phyloP scores from a whole-genome alignment of 2,888 invertebrate genomes.

The Microchrysa polita region DNA sequence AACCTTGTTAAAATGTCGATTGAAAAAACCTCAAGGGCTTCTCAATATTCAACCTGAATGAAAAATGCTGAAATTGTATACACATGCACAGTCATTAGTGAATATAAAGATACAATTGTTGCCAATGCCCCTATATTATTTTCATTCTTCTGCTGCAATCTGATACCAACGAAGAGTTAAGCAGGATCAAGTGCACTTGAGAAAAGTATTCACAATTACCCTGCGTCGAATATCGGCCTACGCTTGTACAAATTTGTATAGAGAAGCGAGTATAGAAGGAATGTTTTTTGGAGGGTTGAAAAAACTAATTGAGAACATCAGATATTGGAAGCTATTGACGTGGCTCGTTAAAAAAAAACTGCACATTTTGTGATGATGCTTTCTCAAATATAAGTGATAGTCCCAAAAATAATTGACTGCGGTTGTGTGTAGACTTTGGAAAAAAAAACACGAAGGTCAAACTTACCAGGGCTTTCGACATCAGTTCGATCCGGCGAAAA shows the following conservation, averaged over 20 bases:
- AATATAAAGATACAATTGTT: slow-evolving; percentile 29
- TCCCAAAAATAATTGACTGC: too few species aligned
- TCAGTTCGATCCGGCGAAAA: slow-evolving; percentile 64
- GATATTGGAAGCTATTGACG: too few species aligned
- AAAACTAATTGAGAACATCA: too few species aligned
- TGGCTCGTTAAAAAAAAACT: too few species aligned
- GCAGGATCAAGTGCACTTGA: slow-evolving; percentile 47
- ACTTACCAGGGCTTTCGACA: slow-evolving; percentile 65
- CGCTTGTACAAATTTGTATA: neutral
- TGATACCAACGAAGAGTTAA: slow-evolving; percentile 20
- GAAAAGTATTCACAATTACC: slow-evolving; percentile 47
- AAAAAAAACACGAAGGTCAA: too few species aligned
- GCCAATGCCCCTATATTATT: neutral
- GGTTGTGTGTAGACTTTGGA: too few species aligned
- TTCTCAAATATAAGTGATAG: too few species aligned
- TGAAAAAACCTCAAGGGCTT: slow-evolving; percentile 8
- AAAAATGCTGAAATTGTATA: slow-evolving; percentile 13
- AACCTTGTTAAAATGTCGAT: slow-evolving; percentile 33
- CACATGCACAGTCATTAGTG: slow-evolving; percentile 12
- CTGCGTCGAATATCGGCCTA: slow-evolving; percentile 12
- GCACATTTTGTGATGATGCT: too few species aligned
- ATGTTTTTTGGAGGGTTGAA: too few species aligned
- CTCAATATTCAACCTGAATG: slow-evolving; percentile 30
- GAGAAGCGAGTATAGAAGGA: too few species aligned
- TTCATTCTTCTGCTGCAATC: slow-evolving; percentile 37